Percentiles rank a stretch among this genome's conserved stretches.
Evolutionary conservation across 2,797 vertebrate species (phyloP).

Genomic region (Fundulus diaphanus): DNA sequence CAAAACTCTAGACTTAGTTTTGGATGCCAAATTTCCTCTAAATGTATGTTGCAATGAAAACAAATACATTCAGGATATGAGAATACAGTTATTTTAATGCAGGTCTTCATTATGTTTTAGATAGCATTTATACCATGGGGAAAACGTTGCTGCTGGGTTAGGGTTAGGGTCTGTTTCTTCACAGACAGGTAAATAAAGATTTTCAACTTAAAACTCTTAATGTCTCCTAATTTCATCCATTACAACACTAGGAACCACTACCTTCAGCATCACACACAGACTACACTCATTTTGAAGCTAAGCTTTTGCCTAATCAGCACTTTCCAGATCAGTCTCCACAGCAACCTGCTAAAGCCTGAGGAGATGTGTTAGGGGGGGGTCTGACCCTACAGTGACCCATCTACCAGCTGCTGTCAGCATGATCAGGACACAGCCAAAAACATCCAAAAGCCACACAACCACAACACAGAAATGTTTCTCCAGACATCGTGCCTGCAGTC

Average conservation of each 20-base stretch:
- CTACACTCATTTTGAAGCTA: not conserved
- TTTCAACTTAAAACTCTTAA: not conserved
- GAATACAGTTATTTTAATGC: not conserved
- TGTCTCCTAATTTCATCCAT: not conserved
- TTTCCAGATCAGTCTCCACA: conserved; percentile 34
- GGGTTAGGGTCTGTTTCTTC: too few relatives aligned
- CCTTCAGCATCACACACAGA: not conserved
- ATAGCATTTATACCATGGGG: not conserved
- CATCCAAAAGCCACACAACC: conserved; percentile 1
- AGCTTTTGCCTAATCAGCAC: conserved; percentile 1
- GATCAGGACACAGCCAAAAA: conserved; percentile 24
- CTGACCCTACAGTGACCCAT: conserved; percentile 32
- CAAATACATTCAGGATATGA: not conserved
- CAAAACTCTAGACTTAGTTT: not conserved
- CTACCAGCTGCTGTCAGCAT: conserved; percentile 43
- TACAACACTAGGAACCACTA: not conserved
- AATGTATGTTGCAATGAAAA: not conserved
- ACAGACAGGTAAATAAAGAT: not conserved
- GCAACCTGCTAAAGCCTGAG: conserved; percentile 28
- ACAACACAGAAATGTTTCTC: conserved; percentile 7
- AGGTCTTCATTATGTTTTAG: not conserved
- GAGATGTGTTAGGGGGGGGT: not conserved
- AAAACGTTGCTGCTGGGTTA: not conserved
- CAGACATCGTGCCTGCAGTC: not conserved
- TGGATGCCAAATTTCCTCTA: not conserved